Base-by-base conservation (phyloP, 2,797 vertebrate species). In the Micromesistius poutassou region DNA sequence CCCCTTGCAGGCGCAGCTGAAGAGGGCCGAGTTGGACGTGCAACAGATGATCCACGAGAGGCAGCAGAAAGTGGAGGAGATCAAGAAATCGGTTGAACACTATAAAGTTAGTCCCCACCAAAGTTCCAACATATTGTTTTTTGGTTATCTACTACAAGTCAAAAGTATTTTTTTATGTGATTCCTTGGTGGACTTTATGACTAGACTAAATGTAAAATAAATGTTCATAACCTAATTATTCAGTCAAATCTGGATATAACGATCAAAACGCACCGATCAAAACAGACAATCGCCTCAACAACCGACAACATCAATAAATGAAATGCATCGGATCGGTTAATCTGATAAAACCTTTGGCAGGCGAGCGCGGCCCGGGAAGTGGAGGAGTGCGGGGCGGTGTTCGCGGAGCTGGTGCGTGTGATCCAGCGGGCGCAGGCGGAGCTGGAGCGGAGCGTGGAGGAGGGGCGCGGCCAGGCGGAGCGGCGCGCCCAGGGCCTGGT, bases 11-110 rank as follows among this genome's bases (percentile, higher is more conserved):
- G 89, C 89, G 0, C 89, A 91, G 80, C 87, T 95, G 79, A 93
- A 91, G 83, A 94, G 82, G 87, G 93, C 91, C 19, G 93, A 93
- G 76, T 82, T 90, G 10, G 94, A 95, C 0, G 93, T 95, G 42
- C 93, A 93, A 79, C 92, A 95, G 86, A 95, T 95, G 94, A 94
- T 95, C 82, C 92, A 93, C 71, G 92, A 93, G 25, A 80, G 94
- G 81, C 88, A 90, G 78, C 91, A 85, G 76, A 95, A 95, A 80
- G 87, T 94, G 83, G 91, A 94, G 75, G 92, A 94, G 76, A 90
- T 95, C 76, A 94, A 91, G 78, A 86, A 88, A 42, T 91, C 86
- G 0, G 75, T 94, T 42, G 90, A 94, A 76, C 89, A 92, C 9
- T 92, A 93, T 86, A 94, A 92, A 86, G 94, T 94, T 77, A 91